phyloP scores from a whole-genome alignment of 2,113 vertebrate species.

The Ptilorrhoa leucosticta region DNA sequence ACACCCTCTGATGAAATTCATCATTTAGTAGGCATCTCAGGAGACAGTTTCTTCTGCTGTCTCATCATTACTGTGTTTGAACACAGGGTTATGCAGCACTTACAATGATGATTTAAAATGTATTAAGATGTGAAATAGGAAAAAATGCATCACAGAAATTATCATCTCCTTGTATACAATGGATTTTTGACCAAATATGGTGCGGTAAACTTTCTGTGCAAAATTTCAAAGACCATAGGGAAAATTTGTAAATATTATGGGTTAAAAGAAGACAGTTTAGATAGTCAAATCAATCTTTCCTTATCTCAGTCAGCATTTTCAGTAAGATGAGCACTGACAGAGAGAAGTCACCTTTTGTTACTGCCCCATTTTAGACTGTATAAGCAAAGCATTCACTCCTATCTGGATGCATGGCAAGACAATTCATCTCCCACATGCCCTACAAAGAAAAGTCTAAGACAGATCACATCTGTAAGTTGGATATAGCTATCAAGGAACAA shows the following conservation, averaged over 20 bases:
- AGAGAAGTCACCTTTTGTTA: not conserved
- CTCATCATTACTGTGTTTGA: not conserved
- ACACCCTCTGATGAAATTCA: not conserved
- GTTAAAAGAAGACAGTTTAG: not conserved
- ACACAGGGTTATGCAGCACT: not conserved
- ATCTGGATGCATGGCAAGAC: not conserved
- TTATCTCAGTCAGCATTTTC: not conserved
- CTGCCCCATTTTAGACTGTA: not conserved
- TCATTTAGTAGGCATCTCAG: not conserved
- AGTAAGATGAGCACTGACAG: not conserved
- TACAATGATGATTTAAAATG: not conserved
- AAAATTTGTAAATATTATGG: not conserved
- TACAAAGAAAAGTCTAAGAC: not conserved
- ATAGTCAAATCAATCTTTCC: not conserved
- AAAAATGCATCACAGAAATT: not conserved
- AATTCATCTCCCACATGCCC: not conserved
- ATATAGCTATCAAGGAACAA: not conserved
- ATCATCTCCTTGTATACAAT: not conserved
- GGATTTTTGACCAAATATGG: not conserved
- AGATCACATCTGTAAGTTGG: not conserved
- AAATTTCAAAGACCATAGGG: not conserved
- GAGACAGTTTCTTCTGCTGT: not conserved
- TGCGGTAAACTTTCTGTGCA: not conserved
- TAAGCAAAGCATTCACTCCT: not conserved
- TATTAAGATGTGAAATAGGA: not conserved